These are phyloP conservation scores for Plumapathes pennacea DNA, from an alignment of 92 coral and sea anemone genomes.

Conservation along the genomic window DNA sequence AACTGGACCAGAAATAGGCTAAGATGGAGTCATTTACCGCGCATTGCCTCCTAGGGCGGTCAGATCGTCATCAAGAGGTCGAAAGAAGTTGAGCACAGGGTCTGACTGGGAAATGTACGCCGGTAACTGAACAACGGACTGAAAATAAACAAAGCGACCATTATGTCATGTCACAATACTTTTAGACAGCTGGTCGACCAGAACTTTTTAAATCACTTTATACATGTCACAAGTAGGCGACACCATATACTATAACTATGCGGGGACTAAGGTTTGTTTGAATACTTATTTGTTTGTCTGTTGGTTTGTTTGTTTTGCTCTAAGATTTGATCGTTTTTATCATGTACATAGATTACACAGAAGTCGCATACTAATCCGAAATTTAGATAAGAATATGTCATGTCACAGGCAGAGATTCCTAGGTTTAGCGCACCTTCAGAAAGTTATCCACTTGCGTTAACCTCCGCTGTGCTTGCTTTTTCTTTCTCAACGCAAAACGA, in stretches of 20 bases:
- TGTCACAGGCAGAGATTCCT: not conserved
- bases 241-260: too few relatives aligned
- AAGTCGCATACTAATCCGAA: not conserved
- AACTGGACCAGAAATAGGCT: too few relatives aligned
- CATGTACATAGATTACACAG: not conserved
- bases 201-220: too few relatives aligned
- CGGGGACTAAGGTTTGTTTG: too few relatives aligned
- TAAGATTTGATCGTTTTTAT: too few relatives aligned
- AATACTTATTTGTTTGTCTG: too few relatives aligned
- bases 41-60: slow-evolving; percentile 17
- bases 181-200: too few relatives aligned
- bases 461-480: slow-evolving; percentile 53
- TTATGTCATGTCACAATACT: too few relatives aligned
- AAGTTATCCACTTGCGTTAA: slow-evolving; percentile 65
- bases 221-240: too few relatives aligned
- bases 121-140: slow-evolving; percentile 78
- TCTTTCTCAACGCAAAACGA: slow-evolving; percentile 23
- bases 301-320: too few relatives aligned
- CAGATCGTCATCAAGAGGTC: slow-evolving; percentile 79
- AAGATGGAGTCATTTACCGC: too few relatives aligned
- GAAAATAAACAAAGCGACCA: too few relatives aligned
- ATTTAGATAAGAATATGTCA: not conserved
- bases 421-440: slow-evolving; percentile 52
- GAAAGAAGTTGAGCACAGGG: slow-evolving; percentile 70
- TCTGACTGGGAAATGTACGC: slow-evolving; percentile 69